Conservation (phyloP, 1,140 invertebrate genomes). For the Sipha flava region DNA sequence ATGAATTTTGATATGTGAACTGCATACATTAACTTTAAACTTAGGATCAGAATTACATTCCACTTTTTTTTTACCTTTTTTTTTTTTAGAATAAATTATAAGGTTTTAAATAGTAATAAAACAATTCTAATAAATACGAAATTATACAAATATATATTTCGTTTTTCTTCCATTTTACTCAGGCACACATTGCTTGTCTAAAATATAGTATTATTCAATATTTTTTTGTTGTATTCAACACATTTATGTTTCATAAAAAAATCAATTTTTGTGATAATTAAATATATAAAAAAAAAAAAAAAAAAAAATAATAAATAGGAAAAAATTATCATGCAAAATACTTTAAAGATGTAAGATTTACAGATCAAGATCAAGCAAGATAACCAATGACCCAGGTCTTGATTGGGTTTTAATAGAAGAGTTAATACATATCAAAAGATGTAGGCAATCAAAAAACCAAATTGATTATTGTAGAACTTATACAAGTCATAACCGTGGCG, state of each 20-base stretch:
- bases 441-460: slow-evolving; percentile 31
- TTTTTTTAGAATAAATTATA: neutral
- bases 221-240: slow-evolving; percentile 2
- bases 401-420: slow-evolving; percentile 6
- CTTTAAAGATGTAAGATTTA: slow-evolving; percentile 20
- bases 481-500: slow-evolving; percentile 17
- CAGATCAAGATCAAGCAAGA: slow-evolving; percentile 31
- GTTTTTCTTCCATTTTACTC: slow-evolving; percentile 3
- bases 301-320: neutral
- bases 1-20: neutral
- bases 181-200: slow-evolving; percentile 30
- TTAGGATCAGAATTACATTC: neutral
- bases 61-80: neutral
- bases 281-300: slow-evolving; percentile 8
- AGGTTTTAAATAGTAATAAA: neutral
- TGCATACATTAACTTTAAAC: neutral
- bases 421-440: slow-evolving; percentile 26
- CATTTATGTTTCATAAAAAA: slow-evolving; percentile 28
- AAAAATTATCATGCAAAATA: slow-evolving; percentile 26
- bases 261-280: slow-evolving; percentile 17
- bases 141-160: slow-evolving; percentile 29
- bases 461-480: slow-evolving; percentile 25
- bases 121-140: slow-evolving; percentile 20
- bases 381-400: slow-evolving; percentile 12
- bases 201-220: slow-evolving; percentile 28